Evolutionary conservation across 2,888 invertebrate species (phyloP).

Genomic region (Rotaria socialis): DNA sequence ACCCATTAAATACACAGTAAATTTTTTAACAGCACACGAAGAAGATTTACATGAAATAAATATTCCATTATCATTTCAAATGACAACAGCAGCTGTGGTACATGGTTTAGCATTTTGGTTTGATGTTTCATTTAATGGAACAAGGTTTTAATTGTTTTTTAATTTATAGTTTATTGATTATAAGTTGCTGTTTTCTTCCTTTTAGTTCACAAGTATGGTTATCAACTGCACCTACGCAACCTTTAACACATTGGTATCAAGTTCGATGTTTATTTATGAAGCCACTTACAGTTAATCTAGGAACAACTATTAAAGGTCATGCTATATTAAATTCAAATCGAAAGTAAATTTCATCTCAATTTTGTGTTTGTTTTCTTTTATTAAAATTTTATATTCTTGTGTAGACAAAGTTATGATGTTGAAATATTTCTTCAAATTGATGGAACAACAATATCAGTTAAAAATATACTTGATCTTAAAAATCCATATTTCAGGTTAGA

Average conservation of each 20-base stretch:
- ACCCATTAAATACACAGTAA: conserved; percentile 83
- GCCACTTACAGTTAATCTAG: conserved; percentile 87
- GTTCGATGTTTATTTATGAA: conserved; percentile 88
- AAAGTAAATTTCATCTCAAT: conserved; percentile 63
- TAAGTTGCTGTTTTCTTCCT: conserved; percentile 45
- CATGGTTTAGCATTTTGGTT: conserved; percentile 99
- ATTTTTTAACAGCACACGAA: conserved; percentile 85
- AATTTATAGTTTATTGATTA: neutral
- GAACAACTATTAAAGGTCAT: conserved; percentile 79
- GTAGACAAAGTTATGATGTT: conserved; percentile 92
- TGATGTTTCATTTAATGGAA: conserved; percentile 88
- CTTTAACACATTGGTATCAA: conserved; percentile 97
- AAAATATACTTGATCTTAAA: conserved; percentile 89
- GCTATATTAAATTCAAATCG: conserved; percentile 85
- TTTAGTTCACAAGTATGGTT: conserved; percentile 80
- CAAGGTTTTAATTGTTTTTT: conserved; percentile 51
- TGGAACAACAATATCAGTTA: conserved; percentile 75
- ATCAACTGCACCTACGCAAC: conserved; percentile 93
- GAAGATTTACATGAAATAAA: conserved; percentile 88
- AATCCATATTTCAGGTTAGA: conserved; percentile 88
- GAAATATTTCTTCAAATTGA: conserved; percentile 86
- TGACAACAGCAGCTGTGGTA: conserved; percentile 84
- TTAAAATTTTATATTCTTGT: conserved; percentile 41
- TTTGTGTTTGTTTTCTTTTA: conserved; percentile 42
- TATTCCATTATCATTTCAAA: conserved; percentile 85